Percentiles rank a stretch among this genome's conserved stretches.
phyloP scores from a whole-genome alignment of 1,140 invertebrate genomes.

The Adelges cooleyi region DNA sequence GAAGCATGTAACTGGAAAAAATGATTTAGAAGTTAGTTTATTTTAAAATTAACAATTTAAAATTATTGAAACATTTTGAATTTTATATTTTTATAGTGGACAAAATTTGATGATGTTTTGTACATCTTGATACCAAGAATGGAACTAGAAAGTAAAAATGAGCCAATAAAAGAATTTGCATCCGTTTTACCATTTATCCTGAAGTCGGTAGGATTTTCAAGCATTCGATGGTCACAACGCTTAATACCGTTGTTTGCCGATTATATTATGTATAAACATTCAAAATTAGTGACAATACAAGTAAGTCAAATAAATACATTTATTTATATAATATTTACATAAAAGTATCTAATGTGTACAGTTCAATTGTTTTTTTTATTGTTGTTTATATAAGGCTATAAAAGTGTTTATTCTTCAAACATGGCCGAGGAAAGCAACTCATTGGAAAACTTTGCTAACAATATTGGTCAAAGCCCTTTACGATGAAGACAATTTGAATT shows the following conservation, averaged over 20 bases:
- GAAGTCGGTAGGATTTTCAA: not conserved
- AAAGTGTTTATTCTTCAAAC: slow-evolving; percentile 3
- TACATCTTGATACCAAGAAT: slow-evolving; percentile 13
- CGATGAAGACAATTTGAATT: not conserved
- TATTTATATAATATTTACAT: too few species aligned
- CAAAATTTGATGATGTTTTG: slow-evolving; percentile 19
- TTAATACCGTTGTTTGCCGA: slow-evolving; percentile 17
- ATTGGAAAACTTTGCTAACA: slow-evolving; percentile 4
- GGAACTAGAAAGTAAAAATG: slow-evolving; percentile 6
- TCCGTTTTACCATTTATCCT: slow-evolving; percentile 3
- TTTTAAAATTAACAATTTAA: not conserved
- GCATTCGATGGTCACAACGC: slow-evolving; percentile 5
- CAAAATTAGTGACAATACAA: not conserved
- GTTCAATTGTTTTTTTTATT: too few species aligned
- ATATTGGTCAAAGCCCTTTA: slow-evolving; percentile 20
- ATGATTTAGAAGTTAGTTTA: not conserved
- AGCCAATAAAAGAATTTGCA: not conserved
- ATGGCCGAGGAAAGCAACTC: not conserved
- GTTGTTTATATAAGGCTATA: slow-evolving; percentile 9
- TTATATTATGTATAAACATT: not conserved
- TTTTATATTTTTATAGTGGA: slow-evolving; percentile 15
- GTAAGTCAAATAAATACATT: not conserved
- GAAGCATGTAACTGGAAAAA: slow-evolving; percentile 18
- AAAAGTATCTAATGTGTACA: too few species aligned
- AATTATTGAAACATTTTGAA: not conserved